Conservation (phyloP, 2,888 invertebrate genomes). For the Brachyptera risi region DNA sequence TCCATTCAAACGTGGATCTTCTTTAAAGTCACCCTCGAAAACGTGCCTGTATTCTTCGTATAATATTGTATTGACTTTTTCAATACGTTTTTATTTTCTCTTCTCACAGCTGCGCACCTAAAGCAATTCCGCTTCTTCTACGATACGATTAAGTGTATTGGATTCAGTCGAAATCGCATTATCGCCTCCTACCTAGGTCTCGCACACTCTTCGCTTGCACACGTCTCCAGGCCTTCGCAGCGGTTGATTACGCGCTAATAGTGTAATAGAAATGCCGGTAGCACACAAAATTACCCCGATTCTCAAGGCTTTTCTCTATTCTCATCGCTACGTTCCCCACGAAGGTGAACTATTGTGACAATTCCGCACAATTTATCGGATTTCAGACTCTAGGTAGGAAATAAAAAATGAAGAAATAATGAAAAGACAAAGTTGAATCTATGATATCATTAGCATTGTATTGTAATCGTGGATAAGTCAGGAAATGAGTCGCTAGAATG, state of each 20-base stretch:
- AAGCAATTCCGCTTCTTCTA: conserved; percentile 17
- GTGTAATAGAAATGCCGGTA: conserved; percentile 20
- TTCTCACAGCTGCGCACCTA: background rate
- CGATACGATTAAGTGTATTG: conserved; percentile 22
- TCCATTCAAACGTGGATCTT: background rate
- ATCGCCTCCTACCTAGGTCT: background rate
- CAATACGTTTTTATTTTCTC: conserved; percentile 3
- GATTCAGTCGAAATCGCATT: conserved; percentile 17
- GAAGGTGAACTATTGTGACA: too few species aligned
- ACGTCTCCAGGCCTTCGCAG: conserved; percentile 1
- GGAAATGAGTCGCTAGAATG: too few species aligned
- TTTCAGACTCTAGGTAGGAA: too few species aligned
- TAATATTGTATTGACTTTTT: conserved; percentile 9
- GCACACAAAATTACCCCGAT: too few species aligned
- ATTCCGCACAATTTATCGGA: too few species aligned
- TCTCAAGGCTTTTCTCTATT: too few species aligned
- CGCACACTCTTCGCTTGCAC: background rate
- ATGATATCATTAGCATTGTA: too few species aligned
- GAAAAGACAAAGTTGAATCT: too few species aligned
- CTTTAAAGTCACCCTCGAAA: background rate
- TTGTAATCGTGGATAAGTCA: too few species aligned
- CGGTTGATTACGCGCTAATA: conserved; percentile 18
- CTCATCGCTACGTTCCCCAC: too few species aligned
- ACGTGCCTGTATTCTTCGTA: background rate
- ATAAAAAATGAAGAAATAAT: too few species aligned